Conservation (phyloP, 2,888 invertebrate species). For the Chrysolina oricalcia region DNA sequence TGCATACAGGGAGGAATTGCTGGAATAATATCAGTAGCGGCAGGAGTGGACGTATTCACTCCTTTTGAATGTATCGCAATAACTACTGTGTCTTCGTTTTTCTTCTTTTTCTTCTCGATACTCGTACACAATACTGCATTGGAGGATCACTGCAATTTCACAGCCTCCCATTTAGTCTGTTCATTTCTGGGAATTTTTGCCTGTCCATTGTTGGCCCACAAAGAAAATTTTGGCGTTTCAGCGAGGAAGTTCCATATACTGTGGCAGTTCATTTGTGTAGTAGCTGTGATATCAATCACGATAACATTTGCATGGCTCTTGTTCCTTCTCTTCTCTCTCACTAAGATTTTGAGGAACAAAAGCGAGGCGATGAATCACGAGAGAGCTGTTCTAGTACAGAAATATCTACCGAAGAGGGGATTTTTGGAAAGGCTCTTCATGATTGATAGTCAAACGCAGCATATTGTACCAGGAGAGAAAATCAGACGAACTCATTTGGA, state of each 20-base stretch:
- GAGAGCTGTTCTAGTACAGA: conserved; percentile 52
- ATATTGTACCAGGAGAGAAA: conserved; percentile 51
- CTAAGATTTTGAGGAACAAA: conserved; percentile 49
- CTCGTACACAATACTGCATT: conserved; percentile 64
- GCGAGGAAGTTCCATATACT: conserved; percentile 42
- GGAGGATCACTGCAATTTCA: conserved; percentile 69
- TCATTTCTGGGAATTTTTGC: conserved; percentile 63
- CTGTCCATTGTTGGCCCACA: conserved; percentile 59
- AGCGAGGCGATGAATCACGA: conserved; percentile 54
- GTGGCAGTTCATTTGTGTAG: conserved; percentile 57
- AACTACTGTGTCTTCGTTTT: conserved; percentile 57
- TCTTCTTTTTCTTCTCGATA: conserved; percentile 60
- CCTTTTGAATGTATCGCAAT: conserved; percentile 58
- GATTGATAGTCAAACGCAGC: conserved; percentile 51
- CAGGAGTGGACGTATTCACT: conserved; percentile 65
- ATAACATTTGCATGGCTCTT: conserved; percentile 44
- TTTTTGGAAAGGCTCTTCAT: conserved; percentile 53
- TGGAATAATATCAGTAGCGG: conserved; percentile 65
- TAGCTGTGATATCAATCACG: conserved; percentile 43
- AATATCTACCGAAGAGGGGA: conserved; percentile 49
- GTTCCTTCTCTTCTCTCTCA: conserved; percentile 44
- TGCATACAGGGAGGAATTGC: conserved; percentile 67
- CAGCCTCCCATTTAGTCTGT: conserved; percentile 64
- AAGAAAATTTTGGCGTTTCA: conserved; percentile 47
- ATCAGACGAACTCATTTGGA: conserved; percentile 38